Base-by-base conservation (phyloP, 2,113 vertebrate species). In the Poeciliopsis turrubarensis region DNA sequence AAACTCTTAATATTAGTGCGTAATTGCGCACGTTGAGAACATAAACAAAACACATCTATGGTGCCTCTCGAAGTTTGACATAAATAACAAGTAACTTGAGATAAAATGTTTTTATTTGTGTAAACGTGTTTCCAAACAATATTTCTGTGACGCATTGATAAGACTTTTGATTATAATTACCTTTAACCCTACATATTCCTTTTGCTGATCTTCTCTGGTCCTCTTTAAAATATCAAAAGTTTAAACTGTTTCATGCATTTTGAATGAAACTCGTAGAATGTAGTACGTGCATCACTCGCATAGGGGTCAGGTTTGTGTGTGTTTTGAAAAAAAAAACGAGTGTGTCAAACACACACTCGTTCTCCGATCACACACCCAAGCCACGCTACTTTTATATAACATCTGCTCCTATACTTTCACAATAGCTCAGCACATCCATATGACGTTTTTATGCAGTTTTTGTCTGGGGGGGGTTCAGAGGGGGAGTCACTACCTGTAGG, bases 331-430 rank as follows among this genome's bases (percentile, higher is more conserved):
- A n/a, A n/a, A n/a, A n/a, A n/a, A n/a, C n/a, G n/a, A n/a, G n/a
- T n/a, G n/a, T n/a, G n/a, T 60, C 57, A 67, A 68, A 78, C 37
- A 51, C 63, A 75, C 72, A 79, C 79, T 79, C 71, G 17, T 86
- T 75, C 61, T 73, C 79, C 79, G 85, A 82, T 92, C 80, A 87
- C 78, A 89, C 80, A 94, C 92, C 93, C 95, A 95, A 94, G 94
- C 94, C 91, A 95, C 90, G 95, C 95, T 90, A 88, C 86, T 89
- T 92, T 88, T 80, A 89, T 78, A 83, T 72, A 92, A 89, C 95
- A 94, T 94, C 93, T 95, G 94, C 75, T 90, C 73, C 57, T 86
- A 85, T 62, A 92, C 87, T 90, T 71, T 79, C 76, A 90, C 93
- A 94, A 92, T 90, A 91, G 85, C 89, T 91, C 90, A 87, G 83